Percentiles rank a stretch among this genome's conserved stretches.
Conservation (phyloP, 2,888 invertebrate species). For the Orthonychiurus folsomi region DNA sequence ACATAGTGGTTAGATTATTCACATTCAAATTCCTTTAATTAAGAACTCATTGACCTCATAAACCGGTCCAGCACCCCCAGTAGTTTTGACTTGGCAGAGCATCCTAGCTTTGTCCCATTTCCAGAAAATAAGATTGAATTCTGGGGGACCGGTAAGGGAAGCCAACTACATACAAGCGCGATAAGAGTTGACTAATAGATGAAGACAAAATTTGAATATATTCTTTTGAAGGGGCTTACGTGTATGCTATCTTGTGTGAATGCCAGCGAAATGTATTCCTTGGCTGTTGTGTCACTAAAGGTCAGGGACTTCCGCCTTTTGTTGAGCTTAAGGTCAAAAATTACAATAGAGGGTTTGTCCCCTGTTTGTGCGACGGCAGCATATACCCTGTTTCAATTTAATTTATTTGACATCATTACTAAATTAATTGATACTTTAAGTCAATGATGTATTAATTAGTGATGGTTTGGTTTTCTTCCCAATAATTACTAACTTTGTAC, state of each 20-base stretch:
- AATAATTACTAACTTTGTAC: no score
- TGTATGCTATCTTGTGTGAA: conserved; percentile 49
- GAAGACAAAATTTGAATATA: no score
- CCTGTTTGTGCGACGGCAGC: conserved; percentile 45
- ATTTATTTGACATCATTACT: no score
- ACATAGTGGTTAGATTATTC: background rate
- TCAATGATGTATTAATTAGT: no score
- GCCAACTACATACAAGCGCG: no score
- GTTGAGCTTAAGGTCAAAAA: conserved; percentile 46
- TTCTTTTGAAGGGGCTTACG: no score
- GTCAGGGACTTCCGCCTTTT: conserved; percentile 45
- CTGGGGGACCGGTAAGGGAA: conserved; percentile 71
- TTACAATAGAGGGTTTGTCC: conserved; percentile 45
- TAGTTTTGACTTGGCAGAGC: conserved; percentile 63
- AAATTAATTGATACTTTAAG: no score
- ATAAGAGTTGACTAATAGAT: conserved; percentile 69
- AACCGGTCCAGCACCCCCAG: conserved; percentile 57
- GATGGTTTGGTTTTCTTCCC: no score
- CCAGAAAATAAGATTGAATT: conserved; percentile 70
- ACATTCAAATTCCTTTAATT: conserved; percentile 3
- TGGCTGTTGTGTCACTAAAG: conserved; percentile 46
- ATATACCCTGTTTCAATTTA: conserved; percentile 22
- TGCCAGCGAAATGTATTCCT: conserved; percentile 60
- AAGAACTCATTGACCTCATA: conserved; percentile 50
- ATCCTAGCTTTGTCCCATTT: conserved; percentile 73